Evolutionary conservation across 2,113 vertebrate genomes (phyloP).

Genomic region (Terrapene triunguis): DNA sequence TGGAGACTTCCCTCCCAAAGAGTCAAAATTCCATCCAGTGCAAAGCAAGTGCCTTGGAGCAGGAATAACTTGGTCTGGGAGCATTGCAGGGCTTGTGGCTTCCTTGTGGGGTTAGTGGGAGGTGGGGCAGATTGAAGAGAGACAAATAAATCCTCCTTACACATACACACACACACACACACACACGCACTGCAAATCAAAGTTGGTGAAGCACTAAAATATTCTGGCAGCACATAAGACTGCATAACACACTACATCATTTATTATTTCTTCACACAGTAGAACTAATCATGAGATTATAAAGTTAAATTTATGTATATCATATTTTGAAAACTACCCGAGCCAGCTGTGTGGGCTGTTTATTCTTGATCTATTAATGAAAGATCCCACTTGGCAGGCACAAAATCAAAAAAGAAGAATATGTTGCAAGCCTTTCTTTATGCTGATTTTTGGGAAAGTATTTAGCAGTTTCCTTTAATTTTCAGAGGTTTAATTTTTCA

Average conservation of each 20-base stretch:
- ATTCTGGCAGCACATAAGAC: constrained; percentile 55
- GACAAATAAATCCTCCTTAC: neutral
- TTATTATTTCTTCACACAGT: constrained; percentile 73
- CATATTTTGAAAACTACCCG: constrained; percentile 74
- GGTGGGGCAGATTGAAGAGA: neutral
- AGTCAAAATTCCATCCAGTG: neutral
- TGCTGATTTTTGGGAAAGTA: constrained; percentile 44
- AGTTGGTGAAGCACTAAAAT: constrained; percentile 53
- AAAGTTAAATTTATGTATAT: constrained; percentile 82
- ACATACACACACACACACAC: neutral
- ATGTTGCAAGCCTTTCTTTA: constrained; percentile 47
- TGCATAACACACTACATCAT: constrained; percentile 58
- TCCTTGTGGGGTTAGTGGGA: constrained; percentile 3
- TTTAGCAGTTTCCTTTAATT: constrained; percentile 29
- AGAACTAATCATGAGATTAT: constrained; percentile 72
- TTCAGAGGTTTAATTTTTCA: constrained; percentile 26
- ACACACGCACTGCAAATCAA: neutral
- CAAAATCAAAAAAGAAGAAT: constrained; percentile 71
- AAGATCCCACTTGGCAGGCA: constrained; percentile 58
- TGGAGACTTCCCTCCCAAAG: neutral
- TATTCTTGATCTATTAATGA: constrained; percentile 78
- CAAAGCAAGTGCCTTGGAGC: neutral
- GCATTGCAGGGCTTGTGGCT: neutral
- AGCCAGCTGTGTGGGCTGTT: constrained; percentile 71
- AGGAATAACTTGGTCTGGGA: neutral